A percentile compares a stretch with the other conserved stretches of the same genome.
Conservation (phyloP, 2,888 invertebrate species). For the Asteroscopus sphinx region DNA sequence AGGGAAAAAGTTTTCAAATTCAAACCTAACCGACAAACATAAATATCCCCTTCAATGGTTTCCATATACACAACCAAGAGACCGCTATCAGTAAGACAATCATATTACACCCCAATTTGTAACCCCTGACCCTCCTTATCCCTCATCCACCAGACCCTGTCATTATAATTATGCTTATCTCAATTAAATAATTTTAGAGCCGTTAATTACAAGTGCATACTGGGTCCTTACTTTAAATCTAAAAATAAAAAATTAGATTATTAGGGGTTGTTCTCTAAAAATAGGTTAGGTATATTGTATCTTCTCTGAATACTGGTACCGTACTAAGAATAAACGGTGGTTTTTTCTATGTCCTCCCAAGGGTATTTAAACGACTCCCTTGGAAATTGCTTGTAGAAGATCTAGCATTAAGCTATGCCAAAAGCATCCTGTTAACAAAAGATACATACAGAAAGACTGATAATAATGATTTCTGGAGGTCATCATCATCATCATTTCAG, state of each 20-base stretch:
- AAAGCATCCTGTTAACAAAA: no score
- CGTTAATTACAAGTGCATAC: conserved; percentile 36
- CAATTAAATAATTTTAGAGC: conserved; percentile 48
- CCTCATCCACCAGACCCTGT: conserved; percentile 36
- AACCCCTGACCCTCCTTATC: conserved; percentile 24
- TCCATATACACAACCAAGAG: conserved; percentile 24
- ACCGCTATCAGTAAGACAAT: conserved; percentile 53
- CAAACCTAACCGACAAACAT: conserved; percentile 17
- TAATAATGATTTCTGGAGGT: no score
- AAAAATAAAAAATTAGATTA: conserved; percentile 17
- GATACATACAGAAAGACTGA: no score
- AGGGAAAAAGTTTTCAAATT: background rate
- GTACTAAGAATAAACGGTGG: background rate
- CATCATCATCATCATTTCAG: no score
- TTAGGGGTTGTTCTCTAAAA: conserved; percentile 17
- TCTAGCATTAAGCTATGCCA: no score
- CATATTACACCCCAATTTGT: conserved; percentile 66
- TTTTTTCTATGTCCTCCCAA: no score
- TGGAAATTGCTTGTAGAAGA: no score
- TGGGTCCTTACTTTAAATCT: conserved; percentile 14
- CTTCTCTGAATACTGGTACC: no score
- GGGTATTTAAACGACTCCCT: no score
- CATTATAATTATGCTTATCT: conserved; percentile 60
- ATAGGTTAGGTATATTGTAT: no score
- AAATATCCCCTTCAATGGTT: background rate